A percentile compares a stretch with the other conserved stretches of the same genome.
phyloP scores from a whole-genome alignment of 2,797 vertebrate species.

The Xenentodon cancila region DNA sequence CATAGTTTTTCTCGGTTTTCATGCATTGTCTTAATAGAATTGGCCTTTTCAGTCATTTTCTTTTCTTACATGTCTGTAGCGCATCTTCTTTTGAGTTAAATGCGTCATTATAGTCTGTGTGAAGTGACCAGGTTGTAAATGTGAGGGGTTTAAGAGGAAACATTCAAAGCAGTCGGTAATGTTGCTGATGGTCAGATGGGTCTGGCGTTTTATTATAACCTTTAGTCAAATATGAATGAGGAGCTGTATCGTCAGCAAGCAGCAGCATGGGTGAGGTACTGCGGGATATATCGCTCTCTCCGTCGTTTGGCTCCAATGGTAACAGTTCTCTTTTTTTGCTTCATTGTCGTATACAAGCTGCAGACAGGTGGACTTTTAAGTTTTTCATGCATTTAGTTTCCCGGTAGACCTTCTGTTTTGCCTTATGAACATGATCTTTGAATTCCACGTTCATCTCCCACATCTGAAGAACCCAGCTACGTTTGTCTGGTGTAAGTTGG shows the following conservation, averaged over 20 bases:
- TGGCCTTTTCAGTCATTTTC: neutral
- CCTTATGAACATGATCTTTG: neutral
- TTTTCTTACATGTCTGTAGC: conserved; percentile 5
- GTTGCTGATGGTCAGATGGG: conserved; percentile 8
- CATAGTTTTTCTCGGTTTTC: too few species aligned
- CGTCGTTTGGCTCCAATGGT: neutral
- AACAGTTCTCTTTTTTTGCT: too few species aligned
- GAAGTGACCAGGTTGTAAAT: neutral
- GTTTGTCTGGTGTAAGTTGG: neutral
- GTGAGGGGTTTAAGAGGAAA: too few species aligned
- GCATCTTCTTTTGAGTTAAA: neutral
- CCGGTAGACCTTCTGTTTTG: too few species aligned
- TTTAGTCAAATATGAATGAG: too few species aligned
- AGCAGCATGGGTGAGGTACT: conserved; percentile 1
- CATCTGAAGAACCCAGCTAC: conserved; percentile 4
- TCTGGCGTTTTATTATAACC: neutral
- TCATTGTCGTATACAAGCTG: too few species aligned
- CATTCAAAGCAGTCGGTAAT: neutral
- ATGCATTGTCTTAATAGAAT: neutral
- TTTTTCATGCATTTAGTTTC: neutral
- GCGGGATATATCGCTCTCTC: neutral
- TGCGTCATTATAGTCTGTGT: neutral
- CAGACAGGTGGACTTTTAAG: too few species aligned
- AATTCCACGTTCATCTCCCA: conserved; percentile 2
- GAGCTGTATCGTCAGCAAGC: neutral